These are phyloP conservation scores for Pteronura brasiliensis DNA, from an alignment of 2,113 vertebrate species.

Conservation along the genomic window DNA sequence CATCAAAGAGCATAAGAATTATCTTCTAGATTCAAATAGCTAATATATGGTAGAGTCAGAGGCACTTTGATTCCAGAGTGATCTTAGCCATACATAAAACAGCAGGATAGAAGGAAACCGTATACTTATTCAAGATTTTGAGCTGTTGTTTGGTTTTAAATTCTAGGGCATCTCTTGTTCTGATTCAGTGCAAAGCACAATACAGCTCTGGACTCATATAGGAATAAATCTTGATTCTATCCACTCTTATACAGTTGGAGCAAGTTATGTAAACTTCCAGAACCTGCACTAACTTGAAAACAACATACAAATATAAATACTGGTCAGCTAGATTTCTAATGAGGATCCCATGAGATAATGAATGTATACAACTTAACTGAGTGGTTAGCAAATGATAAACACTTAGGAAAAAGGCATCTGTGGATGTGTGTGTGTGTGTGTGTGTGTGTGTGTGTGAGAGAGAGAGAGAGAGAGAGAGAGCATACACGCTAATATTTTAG, in stretches of 20 bases:
- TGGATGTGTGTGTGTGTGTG: not conserved
- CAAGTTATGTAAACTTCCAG: not conserved
- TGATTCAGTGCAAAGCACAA: not conserved
- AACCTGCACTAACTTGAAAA: not conserved
- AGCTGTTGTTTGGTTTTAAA: not conserved
- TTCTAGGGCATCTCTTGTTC: not conserved
- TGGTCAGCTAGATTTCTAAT: not conserved
- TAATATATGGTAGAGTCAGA: not conserved
- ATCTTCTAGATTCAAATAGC: not conserved
- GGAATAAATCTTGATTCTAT: not conserved
- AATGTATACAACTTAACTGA: not conserved
- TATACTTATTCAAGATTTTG: not conserved
- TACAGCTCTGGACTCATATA: not conserved
- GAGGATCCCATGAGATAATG: not conserved
- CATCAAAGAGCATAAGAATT: not conserved
- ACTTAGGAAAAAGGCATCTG: not conserved
- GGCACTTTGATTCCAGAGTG: not conserved
- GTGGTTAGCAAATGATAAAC: not conserved
- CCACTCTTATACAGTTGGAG: not conserved
- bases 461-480: not conserved
- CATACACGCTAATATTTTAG: not conserved
- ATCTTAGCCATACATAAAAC: not conserved
- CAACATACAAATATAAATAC: not conserved
- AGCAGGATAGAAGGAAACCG: accelerated
- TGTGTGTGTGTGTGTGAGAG: not conserved